phyloP scores from a whole-genome alignment of 2,797 vertebrate genomes.

The Notolabrus celidotus region DNA sequence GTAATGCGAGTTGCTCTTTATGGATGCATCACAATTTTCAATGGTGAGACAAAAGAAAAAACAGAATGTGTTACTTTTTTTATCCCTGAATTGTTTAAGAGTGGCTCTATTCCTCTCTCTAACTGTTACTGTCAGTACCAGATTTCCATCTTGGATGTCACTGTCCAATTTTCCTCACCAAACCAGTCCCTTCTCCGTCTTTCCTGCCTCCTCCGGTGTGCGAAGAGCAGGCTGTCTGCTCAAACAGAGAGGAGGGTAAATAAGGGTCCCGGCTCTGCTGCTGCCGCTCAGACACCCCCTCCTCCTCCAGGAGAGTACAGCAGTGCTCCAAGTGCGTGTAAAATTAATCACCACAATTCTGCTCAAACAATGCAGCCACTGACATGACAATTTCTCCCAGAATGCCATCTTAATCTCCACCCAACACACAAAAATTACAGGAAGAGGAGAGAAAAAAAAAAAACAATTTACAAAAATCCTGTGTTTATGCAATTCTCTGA shows the following conservation, averaged over 20 bases:
- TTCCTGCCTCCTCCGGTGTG: conserved; percentile 31
- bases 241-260: conserved; percentile 56
- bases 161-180: conserved; percentile 29
- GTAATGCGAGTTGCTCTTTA: no score
- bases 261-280: conserved; percentile 55
- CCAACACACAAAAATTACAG: conserved; percentile 81
- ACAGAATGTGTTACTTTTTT: no score
- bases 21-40: no score
- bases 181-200: conserved; percentile 32
- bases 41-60: background rate
- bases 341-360: conserved; percentile 87
- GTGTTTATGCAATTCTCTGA: conserved; percentile 84
- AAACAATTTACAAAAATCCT: conserved; percentile 81
- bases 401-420: conserved; percentile 88
- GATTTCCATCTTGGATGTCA: conserved; percentile 22
- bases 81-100: background rate
- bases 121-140: conserved; percentile 17
- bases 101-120: background rate
- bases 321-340: conserved; percentile 75
- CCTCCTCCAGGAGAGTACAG: conserved; percentile 74
- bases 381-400: conserved; percentile 86
- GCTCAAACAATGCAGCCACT: conserved; percentile 86
- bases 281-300: conserved; percentile 64
- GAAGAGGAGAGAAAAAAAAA: conserved; percentile 69
- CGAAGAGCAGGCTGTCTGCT: conserved; percentile 34